phyloP scores from a whole-genome alignment of 2,888 invertebrate species.

The Drosophila quinaria region DNA sequence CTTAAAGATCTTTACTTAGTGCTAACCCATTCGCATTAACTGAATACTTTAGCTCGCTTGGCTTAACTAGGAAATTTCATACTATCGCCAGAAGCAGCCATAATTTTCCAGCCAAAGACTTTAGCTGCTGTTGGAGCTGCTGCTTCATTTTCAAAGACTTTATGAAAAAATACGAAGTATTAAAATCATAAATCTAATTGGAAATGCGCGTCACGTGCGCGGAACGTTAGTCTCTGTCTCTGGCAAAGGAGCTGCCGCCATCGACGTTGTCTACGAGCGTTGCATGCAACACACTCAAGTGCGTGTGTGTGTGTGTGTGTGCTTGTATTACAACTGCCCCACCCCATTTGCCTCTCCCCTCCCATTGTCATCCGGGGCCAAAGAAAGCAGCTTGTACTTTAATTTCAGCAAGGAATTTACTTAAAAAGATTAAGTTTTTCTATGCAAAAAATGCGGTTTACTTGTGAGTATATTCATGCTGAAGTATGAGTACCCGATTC shows the following conservation, averaged over 20 bases:
- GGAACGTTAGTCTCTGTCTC: slow-evolving; percentile 79
- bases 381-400: slow-evolving; percentile 53
- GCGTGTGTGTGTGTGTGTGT: slow-evolving; percentile 39
- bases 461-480: slow-evolving; percentile 6
- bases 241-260: slow-evolving; percentile 39
- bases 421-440: slow-evolving; percentile 77
- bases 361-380: not conserved
- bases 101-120: slow-evolving; percentile 59
- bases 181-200: slow-evolving; percentile 83
- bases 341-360: slow-evolving; percentile 6
- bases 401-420: slow-evolving; percentile 73
- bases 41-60: slow-evolving; percentile 48
- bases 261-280: slow-evolving; percentile 43
- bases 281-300: slow-evolving; percentile 57
- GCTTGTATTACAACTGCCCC: slow-evolving; percentile 29
- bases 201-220: slow-evolving; percentile 83
- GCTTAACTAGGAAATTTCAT: slow-evolving; percentile 59
- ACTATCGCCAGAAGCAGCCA: slow-evolving; percentile 57
- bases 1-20: slow-evolving; percentile 13
- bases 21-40: slow-evolving; percentile 62
- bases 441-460: slow-evolving; percentile 63
- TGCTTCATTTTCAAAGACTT: slow-evolving; percentile 48
- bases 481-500: slow-evolving; percentile 2
- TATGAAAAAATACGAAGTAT: slow-evolving; percentile 84
- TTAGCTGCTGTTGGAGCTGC: slow-evolving; percentile 19